Evolutionary conservation across 2,888 invertebrate genomes (phyloP), one percentile per base, ranked within the genome.

Genomic region (Tethea ocularis): DNA sequence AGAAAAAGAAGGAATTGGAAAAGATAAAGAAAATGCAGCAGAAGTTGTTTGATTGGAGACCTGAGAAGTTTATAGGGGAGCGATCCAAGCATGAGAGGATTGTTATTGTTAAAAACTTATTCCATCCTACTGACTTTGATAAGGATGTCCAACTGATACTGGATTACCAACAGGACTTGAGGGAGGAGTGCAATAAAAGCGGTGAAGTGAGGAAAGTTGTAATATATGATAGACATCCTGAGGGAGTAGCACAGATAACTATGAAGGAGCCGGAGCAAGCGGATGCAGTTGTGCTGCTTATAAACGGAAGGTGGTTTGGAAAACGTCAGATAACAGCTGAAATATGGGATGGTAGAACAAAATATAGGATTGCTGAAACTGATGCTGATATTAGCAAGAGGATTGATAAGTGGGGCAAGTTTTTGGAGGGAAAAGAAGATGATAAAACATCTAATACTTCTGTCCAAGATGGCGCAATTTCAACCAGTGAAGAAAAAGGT

Each of bases 41-140:
- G 82, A 98, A 98, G 95, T 91, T 99, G 56, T 97, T 99, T 84
- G 99, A 98, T 84, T 99, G 99, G 99, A 94, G 97, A 62, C 99
- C 99, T 0, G 99, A 99, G 74, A 97, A 97, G 83, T 94, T 97
- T 82, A 92, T 96, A 36, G 98, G 97, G 1, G 97, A 97, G 77
- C 94, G 98, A 57, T 95, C 96, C 0, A 98, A 97, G 82, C 96
- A 97, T 84, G 99, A 99, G 84, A 95, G 96, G 80, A 95, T 97
- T 56, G 98, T 99, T 0, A 96, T 99, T 56, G 94, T 99, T 11
- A 98, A 97, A 84, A 99, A 99, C 87, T 94, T 99, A 58, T 99
- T 99, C 87, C 95, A 96, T 62, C 96, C 98, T 0, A 94, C 96
- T 63, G 95, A 97, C 73, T 99, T 99, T 90, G 97, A 98, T 89